Base-by-base conservation (phyloP, 2,113 vertebrate genomes). In the Lontra canadensis region DNA sequence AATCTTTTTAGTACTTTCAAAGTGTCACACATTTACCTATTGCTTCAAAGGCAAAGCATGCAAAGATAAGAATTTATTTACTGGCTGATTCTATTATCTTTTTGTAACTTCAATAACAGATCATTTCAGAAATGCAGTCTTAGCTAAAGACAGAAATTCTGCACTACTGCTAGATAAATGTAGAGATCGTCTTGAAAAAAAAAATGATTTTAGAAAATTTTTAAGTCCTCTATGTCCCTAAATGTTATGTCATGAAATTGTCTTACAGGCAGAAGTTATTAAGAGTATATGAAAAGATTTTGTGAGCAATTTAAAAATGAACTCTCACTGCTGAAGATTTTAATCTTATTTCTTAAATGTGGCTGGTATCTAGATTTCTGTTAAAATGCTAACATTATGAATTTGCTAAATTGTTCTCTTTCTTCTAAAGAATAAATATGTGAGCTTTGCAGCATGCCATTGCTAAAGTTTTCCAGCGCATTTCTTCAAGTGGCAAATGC, bases 71-170 rank as follows among this genome's bases (percentile, higher is more conserved):
- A 93, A 93, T 95, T 74, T 90, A 44, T 94, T 95, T 94, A 86
- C 61, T 81, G 49, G 42, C 36, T 93, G 63, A 57, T 83, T 91
- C 76, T 85, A 76, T 97, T 93, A 73, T 71, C 29, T 55, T 89
- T 84, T 74, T 67, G 67, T 69, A 59, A 79, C 29, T 92, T 97
- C 47, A 59, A 59, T 86, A 55, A 96, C 86, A 95, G 86, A 95
- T 95, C 57, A 97, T 89, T 96, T 91, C 36, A 92, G 65, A 89
- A 96, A 95, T 74, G n/a, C 73, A 93, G 67, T 89, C 39, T 49
- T 82, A 81, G 59, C n/a, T 88, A 39, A 86, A 65, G 83, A 87
- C 26, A 95, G 52, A 73, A 63, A 74, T 83, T 94, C 85, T 73
- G 23, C 57, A 63, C 67, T 52, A 55, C 59, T 84, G n/a, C 74